Base-by-base conservation (phyloP, 53 echinoderm and acorn worm species). In the Holothuria scabra region DNA sequence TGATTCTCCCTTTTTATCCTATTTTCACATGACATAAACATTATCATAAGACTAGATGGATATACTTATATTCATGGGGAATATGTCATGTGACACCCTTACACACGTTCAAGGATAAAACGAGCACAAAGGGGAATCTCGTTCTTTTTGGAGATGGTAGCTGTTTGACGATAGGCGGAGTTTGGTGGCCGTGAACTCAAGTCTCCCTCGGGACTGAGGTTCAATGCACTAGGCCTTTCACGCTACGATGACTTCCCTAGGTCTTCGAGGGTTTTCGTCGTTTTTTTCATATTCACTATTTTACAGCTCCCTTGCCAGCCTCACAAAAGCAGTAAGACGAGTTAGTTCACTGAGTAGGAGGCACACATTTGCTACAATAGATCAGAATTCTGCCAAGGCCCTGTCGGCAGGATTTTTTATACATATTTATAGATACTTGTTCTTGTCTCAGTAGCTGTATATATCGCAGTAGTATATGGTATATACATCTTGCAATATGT, bases 21-120 rank as follows among this genome's bases (percentile, higher is more conserved):
- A 72, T 72, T 72, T 72, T 72, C 46, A 48, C 72, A 72, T 72
- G 72, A 72, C 72, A 72, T 72, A 72, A 72, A 72, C 72, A 72
- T 72, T 72, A 72, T 72, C 72, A 72, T 46, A 72, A 72, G 44
- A 72, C 48, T 72, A 26, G 11, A 72, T 72, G 46, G 72, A 72
- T 72, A 72, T 44, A 28, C 72, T 72, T 72, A 72, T 72, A 46
- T 69, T 72, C 48, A 44, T 46, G 25, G 48, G 25, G 10, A 44
- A 44, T 34, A 21, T 14, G 72, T 72, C 48, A 72, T 72, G 72
- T 46, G 72, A 72, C 72, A 72, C 72, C 44, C 12, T 44, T 72
- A 44, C 44, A 23, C 72, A 72, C 44, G 44, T 72, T 24, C 72
- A 72, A 72, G 44, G 72, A 22, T 72, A 12, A n/a, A 46, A 72